phyloP scores from a whole-genome alignment of 2,797 vertebrate genomes.

The Apogon hyalosoma region DNA sequence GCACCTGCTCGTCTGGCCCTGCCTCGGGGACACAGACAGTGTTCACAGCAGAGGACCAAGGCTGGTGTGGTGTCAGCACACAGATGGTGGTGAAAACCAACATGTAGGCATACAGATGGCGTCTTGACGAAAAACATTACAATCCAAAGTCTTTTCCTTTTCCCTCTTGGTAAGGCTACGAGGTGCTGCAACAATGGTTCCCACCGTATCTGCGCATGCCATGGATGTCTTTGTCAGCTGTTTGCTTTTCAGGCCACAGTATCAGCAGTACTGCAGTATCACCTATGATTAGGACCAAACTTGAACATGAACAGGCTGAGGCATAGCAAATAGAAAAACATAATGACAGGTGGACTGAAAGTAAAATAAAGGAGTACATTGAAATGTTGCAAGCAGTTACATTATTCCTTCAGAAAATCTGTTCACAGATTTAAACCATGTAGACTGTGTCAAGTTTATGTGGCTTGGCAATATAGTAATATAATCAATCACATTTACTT shows the following conservation, averaged over 20 bases:
- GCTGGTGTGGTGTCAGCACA: conserved; percentile 66
- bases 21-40: conserved; percentile 43
- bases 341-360: neutral
- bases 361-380: neutral
- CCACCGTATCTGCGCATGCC: conserved; percentile 57
- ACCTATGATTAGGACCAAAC: conserved; percentile 54
- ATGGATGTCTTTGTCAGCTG: conserved; percentile 72
- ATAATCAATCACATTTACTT: too few species aligned
- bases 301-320: neutral
- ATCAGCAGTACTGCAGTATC: conserved; percentile 46
- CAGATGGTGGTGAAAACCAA: conserved; percentile 64
- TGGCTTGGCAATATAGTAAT: too few species aligned
- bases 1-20: conserved; percentile 44
- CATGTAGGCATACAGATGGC: conserved; percentile 66
- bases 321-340: neutral
- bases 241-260: conserved; percentile 65
- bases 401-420: too few species aligned
- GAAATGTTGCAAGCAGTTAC: neutral
- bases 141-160: conserved; percentile 21
- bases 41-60: conserved; percentile 47
- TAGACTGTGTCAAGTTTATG: too few species aligned
- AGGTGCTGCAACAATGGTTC: conserved; percentile 50
- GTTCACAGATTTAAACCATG: too few species aligned
- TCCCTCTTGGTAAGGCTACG: conserved; percentile 20
- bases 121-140: conserved; percentile 49